Evolutionary conservation across 2,888 invertebrate species (phyloP).

Genomic region (Trichopria drosophilae): DNA sequence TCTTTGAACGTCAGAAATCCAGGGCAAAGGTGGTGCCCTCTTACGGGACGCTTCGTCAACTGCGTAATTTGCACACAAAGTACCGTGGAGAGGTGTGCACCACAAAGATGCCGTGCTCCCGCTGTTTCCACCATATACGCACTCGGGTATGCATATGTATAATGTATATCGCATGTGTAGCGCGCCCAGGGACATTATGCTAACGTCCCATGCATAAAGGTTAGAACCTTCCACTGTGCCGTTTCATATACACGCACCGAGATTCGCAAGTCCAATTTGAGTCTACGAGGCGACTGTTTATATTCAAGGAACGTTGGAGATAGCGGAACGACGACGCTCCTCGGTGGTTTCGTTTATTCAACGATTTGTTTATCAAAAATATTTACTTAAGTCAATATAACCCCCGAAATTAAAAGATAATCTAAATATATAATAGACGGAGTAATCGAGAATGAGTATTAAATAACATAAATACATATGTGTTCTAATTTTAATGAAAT

Average conservation of each 20-base stretch:
- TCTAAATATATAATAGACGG: no score
- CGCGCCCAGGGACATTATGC: slow-evolving; percentile 50
- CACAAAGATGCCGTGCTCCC: slow-evolving; percentile 29
- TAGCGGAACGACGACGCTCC: no score
- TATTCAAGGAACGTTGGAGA: slow-evolving; percentile 8
- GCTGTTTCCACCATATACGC: no score
- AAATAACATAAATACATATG: no score
- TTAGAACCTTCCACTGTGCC: slow-evolving; percentile 15
- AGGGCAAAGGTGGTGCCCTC: slow-evolving; percentile 36
- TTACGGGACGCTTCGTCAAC: slow-evolving; percentile 46
- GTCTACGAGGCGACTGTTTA: background rate
- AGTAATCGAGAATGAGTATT: no score
- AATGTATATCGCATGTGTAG: slow-evolving; percentile 30
- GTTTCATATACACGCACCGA: slow-evolving; percentile 1
- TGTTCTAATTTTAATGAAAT: no score
- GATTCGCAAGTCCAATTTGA: slow-evolving; percentile 13
- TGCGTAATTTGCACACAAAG: slow-evolving; percentile 58
- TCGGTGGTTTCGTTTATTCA: no score
- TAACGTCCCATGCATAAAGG: slow-evolving; percentile 46
- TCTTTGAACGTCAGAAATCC: no score
- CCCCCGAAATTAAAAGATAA: no score
- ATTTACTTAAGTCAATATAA: no score
- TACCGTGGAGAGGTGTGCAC: slow-evolving; percentile 45
- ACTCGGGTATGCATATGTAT: slow-evolving; percentile 31
- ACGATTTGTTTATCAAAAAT: no score